A percentile compares a stretch with the other conserved stretches of the same genome.
Conservation (phyloP, 2,113 vertebrate genomes). For the Pygathrix nemaeus region DNA sequence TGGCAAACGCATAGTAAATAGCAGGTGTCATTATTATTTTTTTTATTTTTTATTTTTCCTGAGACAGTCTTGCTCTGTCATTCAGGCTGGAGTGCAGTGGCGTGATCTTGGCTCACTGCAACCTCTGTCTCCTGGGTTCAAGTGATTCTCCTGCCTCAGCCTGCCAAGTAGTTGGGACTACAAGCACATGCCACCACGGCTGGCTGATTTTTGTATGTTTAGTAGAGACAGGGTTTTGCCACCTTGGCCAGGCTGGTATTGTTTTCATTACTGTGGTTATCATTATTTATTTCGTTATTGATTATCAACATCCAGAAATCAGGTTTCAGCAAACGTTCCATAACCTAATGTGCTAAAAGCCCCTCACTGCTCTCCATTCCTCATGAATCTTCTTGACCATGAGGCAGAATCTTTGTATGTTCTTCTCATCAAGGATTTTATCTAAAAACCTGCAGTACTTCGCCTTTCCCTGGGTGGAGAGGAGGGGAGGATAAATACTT, state of each 20-base stretch:
- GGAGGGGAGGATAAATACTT: neutral
- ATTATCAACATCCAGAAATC: neutral
- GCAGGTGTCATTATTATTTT: neutral
- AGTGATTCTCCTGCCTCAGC: too few species aligned
- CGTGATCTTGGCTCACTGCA: too few species aligned
- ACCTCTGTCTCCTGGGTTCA: too few species aligned
- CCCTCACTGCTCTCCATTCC: neutral
- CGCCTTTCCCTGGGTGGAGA: neutral
- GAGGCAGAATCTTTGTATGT: neutral
- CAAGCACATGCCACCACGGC: too few species aligned
- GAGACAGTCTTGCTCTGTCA: too few species aligned
- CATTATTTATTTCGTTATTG: neutral
- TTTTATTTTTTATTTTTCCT: too few species aligned
- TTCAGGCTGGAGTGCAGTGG: too few species aligned
- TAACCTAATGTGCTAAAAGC: neutral
- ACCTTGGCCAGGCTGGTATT: neutral
- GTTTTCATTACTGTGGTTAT: neutral
- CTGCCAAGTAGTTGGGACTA: too few species aligned
- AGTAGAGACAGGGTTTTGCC: too few species aligned
- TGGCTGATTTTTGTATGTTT: too few species aligned
- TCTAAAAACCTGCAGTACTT: neutral
- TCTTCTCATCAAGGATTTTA: conserved; percentile 32
- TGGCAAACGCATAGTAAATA: neutral
- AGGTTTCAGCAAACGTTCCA: neutral
- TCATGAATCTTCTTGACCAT: neutral